Conservation (phyloP, 2,888 invertebrate species). For the Eubasilissa splendida region DNA sequence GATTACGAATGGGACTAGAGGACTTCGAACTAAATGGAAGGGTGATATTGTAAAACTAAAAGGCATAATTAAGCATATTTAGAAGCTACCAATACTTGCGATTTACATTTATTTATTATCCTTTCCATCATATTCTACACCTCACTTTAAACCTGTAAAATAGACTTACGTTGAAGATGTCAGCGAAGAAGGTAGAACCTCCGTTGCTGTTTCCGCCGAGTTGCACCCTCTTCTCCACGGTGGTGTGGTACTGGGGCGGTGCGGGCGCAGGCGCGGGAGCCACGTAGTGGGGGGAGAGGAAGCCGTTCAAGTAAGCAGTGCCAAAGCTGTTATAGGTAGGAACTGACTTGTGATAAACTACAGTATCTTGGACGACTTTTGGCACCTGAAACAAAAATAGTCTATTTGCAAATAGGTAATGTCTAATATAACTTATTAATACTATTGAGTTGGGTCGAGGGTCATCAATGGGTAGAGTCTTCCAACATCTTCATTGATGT, state of each 20-base stretch:
- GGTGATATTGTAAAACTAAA: no score
- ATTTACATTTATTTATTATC: no score
- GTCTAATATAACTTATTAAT: no score
- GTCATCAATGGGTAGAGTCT: no score
- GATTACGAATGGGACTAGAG: no score
- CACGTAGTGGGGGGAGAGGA: constrained; percentile 37
- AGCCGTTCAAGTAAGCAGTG: constrained; percentile 36
- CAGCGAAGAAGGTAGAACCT: constrained; percentile 70
- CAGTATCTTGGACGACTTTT: not conserved
- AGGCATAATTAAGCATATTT: no score
- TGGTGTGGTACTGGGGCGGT: not conserved
- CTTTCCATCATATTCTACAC: no score
- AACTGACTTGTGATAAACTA: not conserved
- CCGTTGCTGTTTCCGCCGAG: not conserved
- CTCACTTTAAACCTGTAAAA: no score
- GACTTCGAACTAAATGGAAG: no score
- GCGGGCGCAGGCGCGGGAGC: not conserved
- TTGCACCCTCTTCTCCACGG: constrained; percentile 26
- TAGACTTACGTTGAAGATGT: constrained; percentile 76
- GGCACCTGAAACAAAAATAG: not conserved
- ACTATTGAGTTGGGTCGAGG: no score
- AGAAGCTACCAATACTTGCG: no score
- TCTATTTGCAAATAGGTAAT: not conserved
- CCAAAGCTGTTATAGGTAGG: constrained; percentile 34
- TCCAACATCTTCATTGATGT: no score